Evolutionary conservation across 2,797 vertebrate genomes (phyloP), one percentile per base, ranked within the genome.

Genomic region (Mastacembelus armatus): DNA sequence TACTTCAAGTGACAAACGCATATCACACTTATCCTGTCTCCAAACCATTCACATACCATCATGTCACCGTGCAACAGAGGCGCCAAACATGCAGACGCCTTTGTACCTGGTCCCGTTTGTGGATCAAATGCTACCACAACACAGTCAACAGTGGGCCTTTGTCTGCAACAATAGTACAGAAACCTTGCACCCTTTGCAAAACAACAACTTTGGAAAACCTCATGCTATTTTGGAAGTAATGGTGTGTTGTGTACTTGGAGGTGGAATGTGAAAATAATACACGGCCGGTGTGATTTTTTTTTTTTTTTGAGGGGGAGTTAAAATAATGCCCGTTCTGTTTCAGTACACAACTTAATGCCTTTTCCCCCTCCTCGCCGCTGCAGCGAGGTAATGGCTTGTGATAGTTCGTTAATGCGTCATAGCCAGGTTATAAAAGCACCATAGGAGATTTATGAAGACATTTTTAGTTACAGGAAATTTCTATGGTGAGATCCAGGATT

Each of bases 391-490:
- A 91, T 89, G 85, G 81, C 71, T 85, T 89, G 83, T 76, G 69
- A 91, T 88, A 56, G 85, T 90, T 88, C 78, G 44, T 90, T 91
- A 91, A 88, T 91, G 90, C 79, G 72, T 91, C 91, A 88, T 74
- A 84, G 89, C 78, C 82, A 74, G 81, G 89, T 91, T 89, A 85
- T 82, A 80, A 89, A 91, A 81, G 84, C 79, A 75, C 81, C 88
- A 83, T 60, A 10, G 38, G 26, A 87, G 86, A 93, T 92, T 93
- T 92, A 92, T 81, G 82, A 82, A 83, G 84, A 84, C 84, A 77
- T 79, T 88, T 91, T 89, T 80, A 81, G 89, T 92, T 88, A 83
- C 89, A 91, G 89, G 89, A 90, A 92, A 91, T 89, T 88, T 87
- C 51, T 24, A 66, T 51, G 74, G 77, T 14, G 18, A 77, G 78